A percentile compares a stretch with the other conserved stretches of the same genome.
Evolutionary conservation across 2,113 vertebrate genomes (phyloP).

Genomic region (Coracopsis vasa): DNA sequence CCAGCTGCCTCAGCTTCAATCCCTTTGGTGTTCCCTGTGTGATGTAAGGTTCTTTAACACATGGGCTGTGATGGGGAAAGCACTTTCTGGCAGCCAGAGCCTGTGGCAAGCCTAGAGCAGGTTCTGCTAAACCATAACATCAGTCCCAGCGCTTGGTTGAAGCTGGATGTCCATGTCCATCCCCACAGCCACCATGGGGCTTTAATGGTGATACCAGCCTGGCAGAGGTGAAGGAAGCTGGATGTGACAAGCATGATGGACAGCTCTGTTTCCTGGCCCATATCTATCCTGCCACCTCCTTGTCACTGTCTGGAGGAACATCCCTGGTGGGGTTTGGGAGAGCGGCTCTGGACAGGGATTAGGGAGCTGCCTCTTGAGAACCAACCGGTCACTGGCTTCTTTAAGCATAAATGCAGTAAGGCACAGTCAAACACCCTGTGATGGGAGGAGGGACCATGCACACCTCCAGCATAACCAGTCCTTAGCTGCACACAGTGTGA

Average conservation of each 20-base stretch:
- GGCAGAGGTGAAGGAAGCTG: background rate
- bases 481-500: rapidly evolving
- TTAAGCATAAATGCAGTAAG: rapidly evolving
- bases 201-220: background rate
- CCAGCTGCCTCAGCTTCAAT: background rate
- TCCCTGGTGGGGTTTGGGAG: rapidly evolving
- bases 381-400: rapidly evolving
- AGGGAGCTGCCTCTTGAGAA: background rate
- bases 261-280: background rate
- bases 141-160: background rate
- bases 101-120: background rate
- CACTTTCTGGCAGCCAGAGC: background rate
- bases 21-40: background rate
- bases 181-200: background rate
- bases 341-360: background rate
- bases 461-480: rapidly evolving
- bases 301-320: background rate
- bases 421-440: background rate
- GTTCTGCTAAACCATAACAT: background rate
- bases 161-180: background rate
- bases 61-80: background rate
- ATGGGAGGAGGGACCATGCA: rapidly evolving
- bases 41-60: background rate
- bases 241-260: background rate
- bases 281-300: background rate